These are phyloP conservation scores for Fistularia tabacaria DNA, from an alignment of 2,797 vertebrate genomes.

Conservation along the genomic window DNA sequence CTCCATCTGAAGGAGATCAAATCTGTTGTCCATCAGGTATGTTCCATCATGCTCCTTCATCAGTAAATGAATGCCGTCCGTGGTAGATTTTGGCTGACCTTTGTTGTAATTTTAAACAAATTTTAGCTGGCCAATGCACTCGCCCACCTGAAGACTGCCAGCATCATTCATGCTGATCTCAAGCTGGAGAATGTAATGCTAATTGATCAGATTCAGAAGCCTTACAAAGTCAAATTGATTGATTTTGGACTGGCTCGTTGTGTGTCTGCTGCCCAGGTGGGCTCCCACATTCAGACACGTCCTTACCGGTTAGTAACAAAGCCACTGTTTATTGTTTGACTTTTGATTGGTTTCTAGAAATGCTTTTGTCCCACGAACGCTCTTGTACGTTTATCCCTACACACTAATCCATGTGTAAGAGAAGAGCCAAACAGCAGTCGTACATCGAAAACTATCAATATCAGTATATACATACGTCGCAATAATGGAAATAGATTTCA, in stretches of 20 bases:
- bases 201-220: slow-evolving; percentile 6
- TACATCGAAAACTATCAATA: no score
- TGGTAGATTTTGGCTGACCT: no score
- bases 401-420: no score
- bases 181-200: slow-evolving; percentile 23
- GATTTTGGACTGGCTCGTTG: slow-evolving; percentile 10
- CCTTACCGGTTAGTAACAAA: slow-evolving; percentile 3
- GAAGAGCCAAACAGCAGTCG: not conserved
- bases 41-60: not conserved
- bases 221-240: slow-evolving; percentile 23
- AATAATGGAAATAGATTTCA: not conserved
- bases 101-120: not conserved
- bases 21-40: slow-evolving; percentile 21
- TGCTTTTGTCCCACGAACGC: no score
- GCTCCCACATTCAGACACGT: not conserved
- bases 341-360: no score
- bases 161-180: slow-evolving; percentile 15
- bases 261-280: not conserved
- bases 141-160: not conserved
- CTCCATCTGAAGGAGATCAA: slow-evolving; percentile 4
- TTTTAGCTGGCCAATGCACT: slow-evolving; percentile 18
- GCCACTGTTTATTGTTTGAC: no score
- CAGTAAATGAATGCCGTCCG: not conserved
- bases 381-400: no score
- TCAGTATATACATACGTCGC: no score